Conservation (phyloP, 2,797 vertebrate genomes). For the Phaenicophaeus curvirostris region DNA sequence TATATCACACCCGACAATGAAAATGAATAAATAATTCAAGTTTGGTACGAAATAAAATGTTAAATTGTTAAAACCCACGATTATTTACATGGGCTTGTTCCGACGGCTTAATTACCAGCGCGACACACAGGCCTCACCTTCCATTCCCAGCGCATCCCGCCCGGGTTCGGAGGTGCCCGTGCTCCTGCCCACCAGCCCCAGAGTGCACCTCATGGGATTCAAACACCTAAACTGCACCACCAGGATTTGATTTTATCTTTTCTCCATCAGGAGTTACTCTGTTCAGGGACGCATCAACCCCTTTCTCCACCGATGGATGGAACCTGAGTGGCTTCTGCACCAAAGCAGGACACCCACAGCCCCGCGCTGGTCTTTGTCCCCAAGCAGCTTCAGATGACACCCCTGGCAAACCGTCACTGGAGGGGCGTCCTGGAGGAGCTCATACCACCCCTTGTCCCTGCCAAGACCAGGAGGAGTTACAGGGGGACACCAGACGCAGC, state of each 20-base stretch:
- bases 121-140: neutral
- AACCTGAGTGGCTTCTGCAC: rapidly evolving
- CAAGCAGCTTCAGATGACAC: neutral
- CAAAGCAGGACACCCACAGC: neutral
- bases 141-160: neutral
- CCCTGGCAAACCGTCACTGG: neutral
- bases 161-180: neutral
- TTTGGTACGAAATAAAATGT: constrained; percentile 46
- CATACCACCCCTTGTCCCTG: neutral
- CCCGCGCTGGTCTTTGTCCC: neutral
- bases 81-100: constrained; percentile 58
- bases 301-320: neutral
- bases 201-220: neutral
- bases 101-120: neutral
- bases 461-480: neutral
- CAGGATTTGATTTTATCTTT: neutral
- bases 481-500: neutral
- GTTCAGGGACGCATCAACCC: neutral
- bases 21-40: constrained; percentile 66
- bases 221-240: rapidly evolving
- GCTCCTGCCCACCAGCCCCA: neutral
- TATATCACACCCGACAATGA: constrained; percentile 39
- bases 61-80: constrained; percentile 35
- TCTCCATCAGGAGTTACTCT: neutral
- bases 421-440: neutral